Evolutionary conservation across 1,140 invertebrate species (phyloP), one percentile per base, ranked within the genome.

Genomic region (Papilio glaucus): DNA sequence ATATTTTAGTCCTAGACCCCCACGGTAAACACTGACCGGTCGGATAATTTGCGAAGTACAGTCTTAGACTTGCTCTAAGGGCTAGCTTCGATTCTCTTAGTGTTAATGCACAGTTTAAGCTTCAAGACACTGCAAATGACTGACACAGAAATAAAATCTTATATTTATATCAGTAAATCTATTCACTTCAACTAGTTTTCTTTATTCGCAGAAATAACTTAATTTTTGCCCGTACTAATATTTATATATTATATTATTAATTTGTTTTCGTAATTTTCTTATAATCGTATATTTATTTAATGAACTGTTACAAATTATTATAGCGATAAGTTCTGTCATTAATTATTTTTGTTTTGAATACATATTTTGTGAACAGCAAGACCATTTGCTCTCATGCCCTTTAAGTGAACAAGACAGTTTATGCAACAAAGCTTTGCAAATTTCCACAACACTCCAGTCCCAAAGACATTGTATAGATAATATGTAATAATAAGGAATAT

Each of bases 11-110:
- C 21, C 37, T 29, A 33, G 42, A 49, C 41, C 53, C 67, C 42
- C 42, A 49, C 67, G 67, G 67, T 69, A 37, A n/a, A 42, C 9
- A 37, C 29, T 53, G 67, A 49, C 67, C 67, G 37, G 67, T 69
- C 45, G 42, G 42, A n/a, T 69, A 18, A 45, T 45, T 49, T 69
- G 33, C 42, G 26, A 33, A 37, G 29, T 18, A 53, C 37, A 63
- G 33, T 37, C 18, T 63, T 63, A n/a, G 15, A 33, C 29, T 2
- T 33, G 15, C 0, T 18, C 18, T 21, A 8, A 45, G 5, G 3
- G 29, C 29, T 33, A 33, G 26, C 53, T 69, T 33, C 26, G 42
- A 53, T 69, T 69, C 41, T 26, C 12, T 10, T 12, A 38, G 33
- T 21, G 3, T 3, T 53, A 33, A n/a, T n/a, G 29, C 29, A 33